Evolutionary conservation across 2,113 vertebrate genomes (phyloP).

Genomic region (Leucoraja erinaceus): DNA sequence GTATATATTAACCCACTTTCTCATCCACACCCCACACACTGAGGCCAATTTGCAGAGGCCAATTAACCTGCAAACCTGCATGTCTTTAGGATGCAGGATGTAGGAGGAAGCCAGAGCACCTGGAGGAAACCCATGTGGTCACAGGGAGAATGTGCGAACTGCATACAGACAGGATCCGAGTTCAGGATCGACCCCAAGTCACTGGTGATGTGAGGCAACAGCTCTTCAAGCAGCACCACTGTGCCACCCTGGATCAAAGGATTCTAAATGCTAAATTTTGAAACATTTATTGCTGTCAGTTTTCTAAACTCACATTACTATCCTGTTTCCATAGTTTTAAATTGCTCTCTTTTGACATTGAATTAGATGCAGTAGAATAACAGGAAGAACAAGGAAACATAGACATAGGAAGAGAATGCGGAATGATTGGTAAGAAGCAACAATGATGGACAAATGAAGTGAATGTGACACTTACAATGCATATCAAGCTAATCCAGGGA

Average conservation of each 20-base stretch:
- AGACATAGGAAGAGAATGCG: neutral
- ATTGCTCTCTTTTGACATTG: neutral
- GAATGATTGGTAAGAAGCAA: neutral
- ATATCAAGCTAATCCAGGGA: neutral
- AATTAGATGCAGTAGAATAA: neutral
- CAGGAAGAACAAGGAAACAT: neutral
- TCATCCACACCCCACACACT: no score
- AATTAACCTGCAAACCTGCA: no score
- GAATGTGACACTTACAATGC: neutral
- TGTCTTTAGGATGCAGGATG: no score
- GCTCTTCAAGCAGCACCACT: no score
- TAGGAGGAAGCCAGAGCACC: no score
- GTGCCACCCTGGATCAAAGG: neutral
- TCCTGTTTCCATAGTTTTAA: neutral
- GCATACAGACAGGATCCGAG: no score
- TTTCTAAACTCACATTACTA: neutral
- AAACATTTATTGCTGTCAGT: neutral
- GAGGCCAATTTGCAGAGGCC: no score
- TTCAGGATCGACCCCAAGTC: no score
- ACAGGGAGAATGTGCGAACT: no score
- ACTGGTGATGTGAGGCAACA: no score
- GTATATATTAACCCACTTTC: no score
- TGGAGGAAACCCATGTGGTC: no score
- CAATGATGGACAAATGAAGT: neutral
- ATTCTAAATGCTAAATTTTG: neutral